Base-by-base conservation (phyloP, 2,797 vertebrate genomes). In the Anolis apletophallus region DNA sequence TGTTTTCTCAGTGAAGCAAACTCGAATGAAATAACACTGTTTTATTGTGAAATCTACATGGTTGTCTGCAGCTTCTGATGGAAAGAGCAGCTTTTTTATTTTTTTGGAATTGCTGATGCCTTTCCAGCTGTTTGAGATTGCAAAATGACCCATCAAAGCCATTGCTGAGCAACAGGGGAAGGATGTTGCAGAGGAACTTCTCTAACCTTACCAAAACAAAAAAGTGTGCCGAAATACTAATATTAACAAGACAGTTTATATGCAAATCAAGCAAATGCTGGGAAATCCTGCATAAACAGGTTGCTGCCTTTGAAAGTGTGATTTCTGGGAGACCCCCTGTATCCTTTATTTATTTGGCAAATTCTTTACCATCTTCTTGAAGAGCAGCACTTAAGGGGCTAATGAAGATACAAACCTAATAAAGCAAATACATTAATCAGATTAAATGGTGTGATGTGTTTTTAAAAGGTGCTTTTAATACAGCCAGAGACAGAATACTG, bases 1-100 rank as follows among this genome's bases (percentile, higher is more conserved):
- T 86, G 57, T 85, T 89, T 83, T 57, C 80, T 73, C 84, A 1
- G 80, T 59, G 84, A 85, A 73, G 68, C 69, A 78, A 73, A 67
- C 14, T 36, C 50, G 2, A 1, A 79, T n/a, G 50, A 83, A 86
- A 85, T 57, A 67, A 73, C 75, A 73, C 67, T 46, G 74, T 57
- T 68, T 76, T 85, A 50, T 61, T 54, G 73, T 54, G 78, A 85
- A 85, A 88, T 76, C n/a, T 57, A 36, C 71, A 75, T 34, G 72
- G 72, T n/a, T 69, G 72, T 68, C 73, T 77, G 40, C 46, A 73
- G 55, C 71, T 72, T 74, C 67, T 82, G 54, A 54, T 78, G 21
- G 83, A 10, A 54, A 81, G 67, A 61, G 79, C 40, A 26, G 26
- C 32, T 71, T 40, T 34, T 71, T 59, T n/a, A n/a, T 26, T 46